Evolutionary conservation across 1,140 invertebrate genomes (phyloP).

Genomic region (Zaprionus ornatus): DNA sequence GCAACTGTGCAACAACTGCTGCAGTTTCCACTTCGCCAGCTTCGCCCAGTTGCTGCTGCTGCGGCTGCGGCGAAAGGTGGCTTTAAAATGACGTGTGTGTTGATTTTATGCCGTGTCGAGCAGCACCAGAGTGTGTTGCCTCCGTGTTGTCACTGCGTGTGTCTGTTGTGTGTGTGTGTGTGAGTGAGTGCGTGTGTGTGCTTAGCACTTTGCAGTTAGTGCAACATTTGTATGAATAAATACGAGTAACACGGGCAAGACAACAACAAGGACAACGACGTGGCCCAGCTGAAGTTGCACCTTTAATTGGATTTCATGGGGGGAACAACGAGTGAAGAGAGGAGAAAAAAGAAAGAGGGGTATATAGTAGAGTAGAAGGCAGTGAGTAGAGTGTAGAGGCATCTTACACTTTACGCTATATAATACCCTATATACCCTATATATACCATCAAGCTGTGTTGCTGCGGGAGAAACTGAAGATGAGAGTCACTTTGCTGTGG

Average conservation of each 20-base stretch:
- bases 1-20: not conserved
- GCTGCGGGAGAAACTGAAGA: too few species aligned
- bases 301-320: constrained; percentile 32
- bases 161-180: not conserved
- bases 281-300: not conserved
- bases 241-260: constrained; percentile 3
- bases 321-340: not conserved
- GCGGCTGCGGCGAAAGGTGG: constrained; percentile 16
- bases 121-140: constrained; percentile 1
- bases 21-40: not conserved
- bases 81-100: constrained; percentile 66
- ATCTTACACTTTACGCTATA: too few species aligned
- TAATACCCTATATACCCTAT: too few species aligned
- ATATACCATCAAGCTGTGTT: too few species aligned
- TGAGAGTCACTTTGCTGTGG: too few species aligned
- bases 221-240: constrained; percentile 75
- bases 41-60: not conserved
- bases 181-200: constrained; percentile 4
- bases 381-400: too few species aligned
- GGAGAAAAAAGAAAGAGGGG: not conserved
- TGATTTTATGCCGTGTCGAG: constrained; percentile 71
- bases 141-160: not conserved
- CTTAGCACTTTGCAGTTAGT: constrained; percentile 67
- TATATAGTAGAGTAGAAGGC: not conserved
- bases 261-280: constrained; percentile 9